Base-by-base conservation (phyloP, 2,797 vertebrate species). In the Garrulus glandarius region DNA sequence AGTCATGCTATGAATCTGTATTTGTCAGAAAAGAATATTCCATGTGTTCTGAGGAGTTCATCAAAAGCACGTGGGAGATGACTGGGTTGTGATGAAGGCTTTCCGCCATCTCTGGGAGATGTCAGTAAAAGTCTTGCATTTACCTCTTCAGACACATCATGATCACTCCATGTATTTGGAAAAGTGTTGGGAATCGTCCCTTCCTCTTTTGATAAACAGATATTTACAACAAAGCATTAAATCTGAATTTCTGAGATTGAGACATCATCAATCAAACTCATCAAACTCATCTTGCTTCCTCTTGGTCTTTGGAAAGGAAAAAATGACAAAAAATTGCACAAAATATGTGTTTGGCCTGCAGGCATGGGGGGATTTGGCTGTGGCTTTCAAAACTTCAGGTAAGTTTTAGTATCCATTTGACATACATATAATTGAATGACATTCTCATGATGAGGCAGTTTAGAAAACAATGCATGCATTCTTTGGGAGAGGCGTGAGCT, bases 311-410 rank as follows among this genome's bases (percentile, higher is more conserved):
- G 21, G 30, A 82, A 85, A 47, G 19, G 15, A 79, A 53, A 57
- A 93, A 82, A 32, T 27, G 15, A 22, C 4, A 7, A 72, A 49
- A 55, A 90, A 44, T 12, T 60, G 9, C 39, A 70, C 19, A 76
- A 77, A 76, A 53, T 32, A n/a, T 1, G 1, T 60, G 12, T 83
- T 91, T 50, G 24, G 6, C 6, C 69, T 65, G 32, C 0, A 0
- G 15, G 16, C 6, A 4, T 1, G 0, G 4, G 4, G 9, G 18
- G 9, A 61, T 15, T 32, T 71, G 17, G 11, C n/a, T 50, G 26
- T 7, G 3, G 24, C 20, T 89, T 67, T 67, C 30, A 61, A 55
- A 91, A 63, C 19, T 81, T 80, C 27, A 15, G 26, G 2, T n/a
- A n/a, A 15, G 4, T 69, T 91, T 30, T 75, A 32, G 18, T n/a